These are phyloP conservation scores for Tiliacea aurago DNA, from an alignment of 2,888 invertebrate species.

Conservation along the genomic window DNA sequence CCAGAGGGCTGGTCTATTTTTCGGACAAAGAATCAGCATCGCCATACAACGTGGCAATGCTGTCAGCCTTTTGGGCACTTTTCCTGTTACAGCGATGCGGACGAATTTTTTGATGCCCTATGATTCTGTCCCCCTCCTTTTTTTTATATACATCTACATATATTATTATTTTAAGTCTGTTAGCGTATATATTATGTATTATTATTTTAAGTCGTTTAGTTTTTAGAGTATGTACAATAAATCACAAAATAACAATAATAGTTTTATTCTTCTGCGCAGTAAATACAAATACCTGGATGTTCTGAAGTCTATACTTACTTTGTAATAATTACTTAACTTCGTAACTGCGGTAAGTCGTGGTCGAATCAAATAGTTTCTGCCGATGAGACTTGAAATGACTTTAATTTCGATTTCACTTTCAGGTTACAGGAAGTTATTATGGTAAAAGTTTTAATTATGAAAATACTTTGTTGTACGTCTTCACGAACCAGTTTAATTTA, in stretches of 20 bases:
- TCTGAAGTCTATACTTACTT: constrained; percentile 15
- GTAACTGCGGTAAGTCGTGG: constrained; percentile 50
- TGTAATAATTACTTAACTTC: constrained; percentile 38
- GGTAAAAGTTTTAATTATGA: constrained; percentile 32
- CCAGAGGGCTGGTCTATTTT: no score
- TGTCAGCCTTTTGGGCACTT: no score
- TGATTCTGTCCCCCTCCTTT: no score
- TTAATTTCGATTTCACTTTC: constrained; percentile 42
- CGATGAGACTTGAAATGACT: constrained; percentile 34
- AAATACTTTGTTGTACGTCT: constrained; percentile 16
- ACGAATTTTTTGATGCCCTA: no score
- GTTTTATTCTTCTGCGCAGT: constrained; percentile 7
- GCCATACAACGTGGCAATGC: no score
- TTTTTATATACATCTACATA: no score
- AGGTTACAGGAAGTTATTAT: constrained; percentile 40
- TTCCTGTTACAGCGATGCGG: no score
- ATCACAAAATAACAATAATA: constrained; percentile 5
- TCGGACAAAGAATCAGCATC: no score
- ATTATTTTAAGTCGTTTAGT: no score
- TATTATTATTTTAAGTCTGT: no score
- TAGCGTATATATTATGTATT: no score
- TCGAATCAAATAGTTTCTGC: constrained; percentile 37
- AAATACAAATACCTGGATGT: constrained; percentile 19
- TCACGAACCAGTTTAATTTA: not conserved
- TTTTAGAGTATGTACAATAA: no score